Evolutionary conservation across 2,888 invertebrate species (phyloP), one percentile per base, ranked within the genome.

Genomic region (Eristalis arbustorum): DNA sequence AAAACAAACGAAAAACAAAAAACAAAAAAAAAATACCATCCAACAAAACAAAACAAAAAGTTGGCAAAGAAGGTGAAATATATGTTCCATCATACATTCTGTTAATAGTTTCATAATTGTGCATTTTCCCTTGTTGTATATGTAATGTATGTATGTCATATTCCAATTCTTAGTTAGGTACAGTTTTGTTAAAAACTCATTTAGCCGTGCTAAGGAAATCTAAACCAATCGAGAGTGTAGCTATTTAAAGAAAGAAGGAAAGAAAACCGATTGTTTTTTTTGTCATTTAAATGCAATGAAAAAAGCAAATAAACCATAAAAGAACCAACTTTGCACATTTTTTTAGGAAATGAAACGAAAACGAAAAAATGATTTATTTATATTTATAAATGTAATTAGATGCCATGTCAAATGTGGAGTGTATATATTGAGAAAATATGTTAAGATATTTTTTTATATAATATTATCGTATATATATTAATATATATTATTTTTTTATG

Each of bases 41-140:
- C 42, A 40, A 22, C 56, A 64, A 69, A 69, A 37, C 37, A 11
- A 62, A 25, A 25, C 3, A 25, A 2, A 73, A 61, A 34, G 68
- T 22, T 62, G 62, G 13, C 6, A 34, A 40, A 25, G 23, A 76
- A 80, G 18, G 18, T 59, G 57, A 68, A 37, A 64, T 61, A 28
- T 56, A 49, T 78, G 76, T 83, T 75, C 62, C 81, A 82, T 82
- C 22, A 66, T 68, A 82, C 87, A 87, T 87, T 82, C 72, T 87
- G 87, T 87, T 87, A 82, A 87, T 87, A 87, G 49, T 75, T 37
- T 87, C 87, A 87, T 78, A 49, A 49, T 49, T 49, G 74, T 75
- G 78, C 87, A 87, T 87, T 81, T 80, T 68, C 62, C 62, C 37
- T 84, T 73, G 75, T 76, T 84, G 69, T 79, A 69, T 40, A 63